Conservation (phyloP, 2,113 vertebrate genomes). For the Hiodon tergisus region DNA sequence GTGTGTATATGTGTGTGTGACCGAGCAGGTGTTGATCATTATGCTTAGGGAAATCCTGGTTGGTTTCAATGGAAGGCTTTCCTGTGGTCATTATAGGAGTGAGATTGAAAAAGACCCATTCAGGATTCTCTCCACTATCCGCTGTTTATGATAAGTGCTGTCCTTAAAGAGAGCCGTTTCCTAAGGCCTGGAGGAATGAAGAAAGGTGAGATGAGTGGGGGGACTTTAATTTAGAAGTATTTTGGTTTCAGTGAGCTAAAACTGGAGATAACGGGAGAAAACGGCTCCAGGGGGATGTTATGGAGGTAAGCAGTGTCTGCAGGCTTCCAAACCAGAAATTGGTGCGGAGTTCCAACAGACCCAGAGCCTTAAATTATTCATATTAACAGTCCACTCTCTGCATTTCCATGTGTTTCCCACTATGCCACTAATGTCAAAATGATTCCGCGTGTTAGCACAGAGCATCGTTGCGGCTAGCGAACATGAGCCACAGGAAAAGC, state of each 20-base stretch:
- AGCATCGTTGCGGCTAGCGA: too few relatives aligned
- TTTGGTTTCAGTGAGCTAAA: slow-evolving; percentile 27
- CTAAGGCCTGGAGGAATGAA: not conserved
- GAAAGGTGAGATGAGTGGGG: not conserved
- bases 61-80: slow-evolving; percentile 48
- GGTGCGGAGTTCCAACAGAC: not conserved
- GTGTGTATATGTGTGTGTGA: slow-evolving; percentile 20
- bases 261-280: slow-evolving; percentile 16
- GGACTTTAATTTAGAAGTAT: not conserved
- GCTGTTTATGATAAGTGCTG: slow-evolving; percentile 26
- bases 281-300: not conserved
- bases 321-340: slow-evolving; percentile 23
- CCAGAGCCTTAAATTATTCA: too few relatives aligned
- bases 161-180: slow-evolving; percentile 17
- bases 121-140: slow-evolving; percentile 9
- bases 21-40: slow-evolving; percentile 18
- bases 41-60: slow-evolving; percentile 41
- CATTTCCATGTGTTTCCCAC: too few relatives aligned
- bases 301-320: not conserved
- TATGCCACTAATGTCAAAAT: too few relatives aligned
- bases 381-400: too few relatives aligned
- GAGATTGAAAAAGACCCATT: slow-evolving; percentile 49
- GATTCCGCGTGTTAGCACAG: too few relatives aligned
- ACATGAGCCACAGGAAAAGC: too few relatives aligned
- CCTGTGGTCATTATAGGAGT: slow-evolving; percentile 51